These are phyloP conservation scores for Cyphomyrus plagiostoma DNA, from an alignment of 2,113 vertebrate genomes.

Conservation along the genomic window DNA sequence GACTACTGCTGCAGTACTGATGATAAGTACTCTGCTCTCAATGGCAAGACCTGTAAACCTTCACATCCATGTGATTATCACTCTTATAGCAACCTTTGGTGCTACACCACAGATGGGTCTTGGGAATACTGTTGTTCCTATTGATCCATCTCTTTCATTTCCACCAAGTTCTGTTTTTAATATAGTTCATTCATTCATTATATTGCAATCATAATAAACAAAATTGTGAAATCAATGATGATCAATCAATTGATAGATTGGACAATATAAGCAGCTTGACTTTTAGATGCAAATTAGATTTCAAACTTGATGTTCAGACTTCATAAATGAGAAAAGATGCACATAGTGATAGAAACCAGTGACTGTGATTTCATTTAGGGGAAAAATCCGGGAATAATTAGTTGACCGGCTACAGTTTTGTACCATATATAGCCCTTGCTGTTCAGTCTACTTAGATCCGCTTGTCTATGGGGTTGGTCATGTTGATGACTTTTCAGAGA, in stretches of 20 bases:
- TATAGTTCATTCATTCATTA: neutral
- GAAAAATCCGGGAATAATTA: neutral
- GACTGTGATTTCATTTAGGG: neutral
- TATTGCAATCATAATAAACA: neutral
- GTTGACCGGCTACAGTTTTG: neutral
- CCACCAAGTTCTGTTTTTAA: neutral
- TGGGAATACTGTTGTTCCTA: conserved; percentile 23
- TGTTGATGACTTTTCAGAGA: neutral
- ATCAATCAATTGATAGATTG: neutral
- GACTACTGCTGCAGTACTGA: conserved; percentile 15
- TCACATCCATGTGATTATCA: conserved; percentile 15
- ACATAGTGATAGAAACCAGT: neutral
- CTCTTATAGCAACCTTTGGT: neutral
- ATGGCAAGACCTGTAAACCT: conserved; percentile 8
- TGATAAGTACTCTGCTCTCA: conserved; percentile 8
- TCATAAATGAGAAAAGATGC: neutral
- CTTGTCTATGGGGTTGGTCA: neutral
- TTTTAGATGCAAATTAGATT: neutral
- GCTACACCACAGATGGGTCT: conserved; percentile 13
- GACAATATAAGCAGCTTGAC: neutral
- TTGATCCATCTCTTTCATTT: neutral
- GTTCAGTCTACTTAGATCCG: neutral
- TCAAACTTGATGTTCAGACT: neutral
- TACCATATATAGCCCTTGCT: neutral
- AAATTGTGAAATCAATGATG: neutral